These are phyloP conservation scores for Myotis lucifugus DNA, from an alignment of 2,113 vertebrate genomes.

Conservation along the genomic window DNA sequence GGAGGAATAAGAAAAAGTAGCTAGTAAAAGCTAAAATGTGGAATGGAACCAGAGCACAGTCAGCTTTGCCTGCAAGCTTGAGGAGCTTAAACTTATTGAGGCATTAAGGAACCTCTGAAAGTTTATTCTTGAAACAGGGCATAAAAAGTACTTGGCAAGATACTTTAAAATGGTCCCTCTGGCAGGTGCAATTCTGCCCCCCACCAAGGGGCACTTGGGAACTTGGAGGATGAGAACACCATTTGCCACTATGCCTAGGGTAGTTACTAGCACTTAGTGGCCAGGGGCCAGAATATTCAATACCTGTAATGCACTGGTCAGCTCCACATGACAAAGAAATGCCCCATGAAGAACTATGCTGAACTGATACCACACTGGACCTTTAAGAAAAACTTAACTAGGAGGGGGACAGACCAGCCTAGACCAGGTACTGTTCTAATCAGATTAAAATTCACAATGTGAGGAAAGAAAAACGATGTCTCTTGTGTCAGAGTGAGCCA, in stretches of 20 bases:
- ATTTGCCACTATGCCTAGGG: not conserved
- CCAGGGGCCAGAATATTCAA: not conserved
- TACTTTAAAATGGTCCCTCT: not conserved
- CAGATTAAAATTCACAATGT: not conserved
- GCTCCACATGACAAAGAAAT: not conserved
- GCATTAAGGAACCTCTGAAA: not conserved
- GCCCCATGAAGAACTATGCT: not conserved
- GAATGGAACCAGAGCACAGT: not conserved
- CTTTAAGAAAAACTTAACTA: not conserved
- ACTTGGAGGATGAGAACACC: rapidly evolving
- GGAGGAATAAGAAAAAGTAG: not conserved
- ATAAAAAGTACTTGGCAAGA: not conserved
- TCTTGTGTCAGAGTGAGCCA: not conserved
- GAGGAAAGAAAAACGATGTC: not conserved
- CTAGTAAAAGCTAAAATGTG: not conserved
- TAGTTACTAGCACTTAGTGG: not conserved
- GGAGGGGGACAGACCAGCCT: not conserved
- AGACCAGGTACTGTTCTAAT: not conserved
- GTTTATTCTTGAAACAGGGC: not conserved
- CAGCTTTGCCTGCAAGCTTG: not conserved
- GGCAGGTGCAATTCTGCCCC: not conserved
- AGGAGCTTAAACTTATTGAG: not conserved
- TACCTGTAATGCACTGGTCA: not conserved
- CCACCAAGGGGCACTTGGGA: not conserved
- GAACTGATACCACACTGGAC: not conserved